phyloP scores from a whole-genome alignment of 2,113 vertebrate species.

The Prionailurus bengalensis region DNA sequence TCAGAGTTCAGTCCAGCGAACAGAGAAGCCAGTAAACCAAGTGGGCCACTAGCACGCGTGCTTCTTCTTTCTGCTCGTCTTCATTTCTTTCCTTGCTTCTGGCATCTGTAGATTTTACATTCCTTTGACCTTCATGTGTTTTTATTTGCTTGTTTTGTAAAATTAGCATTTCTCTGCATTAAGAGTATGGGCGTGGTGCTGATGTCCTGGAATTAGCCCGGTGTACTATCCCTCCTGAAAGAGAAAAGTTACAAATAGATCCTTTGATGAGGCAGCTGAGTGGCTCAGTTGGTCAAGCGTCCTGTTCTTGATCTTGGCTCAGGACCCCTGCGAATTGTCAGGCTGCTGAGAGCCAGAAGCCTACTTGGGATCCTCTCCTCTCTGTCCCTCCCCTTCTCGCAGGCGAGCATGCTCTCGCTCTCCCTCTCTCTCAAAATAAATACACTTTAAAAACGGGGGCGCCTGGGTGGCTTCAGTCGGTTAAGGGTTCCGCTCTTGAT shows the following conservation, averaged over 20 bases:
- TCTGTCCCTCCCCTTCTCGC: no score
- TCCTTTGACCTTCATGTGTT: not conserved
- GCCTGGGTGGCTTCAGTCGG: no score
- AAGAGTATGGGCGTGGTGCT: not conserved
- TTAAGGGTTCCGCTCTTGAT: no score
- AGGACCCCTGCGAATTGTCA: no score
- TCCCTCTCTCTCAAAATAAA: no score
- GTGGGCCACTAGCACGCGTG: not conserved
- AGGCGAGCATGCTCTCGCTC: no score
- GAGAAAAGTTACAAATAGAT: slow-evolving; percentile 17
- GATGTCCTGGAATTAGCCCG: not conserved
- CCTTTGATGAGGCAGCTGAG: not conserved
- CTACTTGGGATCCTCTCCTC: no score
- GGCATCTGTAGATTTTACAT: not conserved
- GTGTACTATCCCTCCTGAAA: slow-evolving; percentile 18
- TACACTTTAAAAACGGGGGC: no score
- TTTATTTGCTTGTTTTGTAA: not conserved
- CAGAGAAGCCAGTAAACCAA: not conserved
- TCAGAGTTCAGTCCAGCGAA: not conserved
- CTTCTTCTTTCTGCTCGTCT: not conserved
- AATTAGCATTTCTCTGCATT: not conserved
- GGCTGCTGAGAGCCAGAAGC: no score
- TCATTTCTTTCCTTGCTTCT: not conserved
- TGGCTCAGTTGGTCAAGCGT: no score
- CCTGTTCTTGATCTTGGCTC: no score